A percentile compares a stretch with the other conserved stretches of the same genome.
These are phyloP conservation scores for Potamilus streckersoni DNA, from an alignment of 1,140 invertebrate species.

Conservation along the genomic window DNA sequence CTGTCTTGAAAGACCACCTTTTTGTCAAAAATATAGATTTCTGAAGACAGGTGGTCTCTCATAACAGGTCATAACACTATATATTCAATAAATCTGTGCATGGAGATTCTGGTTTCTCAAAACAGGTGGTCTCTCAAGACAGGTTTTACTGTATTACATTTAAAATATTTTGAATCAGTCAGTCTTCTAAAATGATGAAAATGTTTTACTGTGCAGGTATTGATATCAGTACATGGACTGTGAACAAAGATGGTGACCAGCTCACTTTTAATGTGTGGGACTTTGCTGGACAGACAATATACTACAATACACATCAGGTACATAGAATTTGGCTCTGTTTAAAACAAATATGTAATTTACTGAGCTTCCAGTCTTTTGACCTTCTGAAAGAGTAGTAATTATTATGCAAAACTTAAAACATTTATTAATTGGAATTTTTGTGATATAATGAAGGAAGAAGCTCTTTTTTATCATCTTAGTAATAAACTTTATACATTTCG, in stretches of 20 bases:
- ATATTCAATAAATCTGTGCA: too few species aligned
- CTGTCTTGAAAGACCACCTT: too few species aligned
- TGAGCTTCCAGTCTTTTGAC: neutral
- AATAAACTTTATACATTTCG: too few species aligned
- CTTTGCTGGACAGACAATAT: constrained; percentile 67
- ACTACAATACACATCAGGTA: constrained; percentile 68
- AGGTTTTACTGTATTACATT: too few species aligned
- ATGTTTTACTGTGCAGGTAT: constrained; percentile 49
- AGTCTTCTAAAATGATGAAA: too few species aligned
- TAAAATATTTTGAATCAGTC: too few species aligned
- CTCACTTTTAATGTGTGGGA: constrained; percentile 66
- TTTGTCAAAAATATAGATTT: too few species aligned
- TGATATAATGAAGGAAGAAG: neutral
- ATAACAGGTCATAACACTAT: too few species aligned
- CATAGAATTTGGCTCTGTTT: neutral
- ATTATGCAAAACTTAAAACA: too few species aligned
- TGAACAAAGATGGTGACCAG: constrained; percentile 46
- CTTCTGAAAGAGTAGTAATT: neutral
- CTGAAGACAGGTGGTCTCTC: too few species aligned
- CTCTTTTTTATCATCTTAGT: neutral
- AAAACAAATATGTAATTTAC: neutral
- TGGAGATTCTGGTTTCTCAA: too few species aligned
- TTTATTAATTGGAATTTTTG: neutral
- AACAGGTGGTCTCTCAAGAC: too few species aligned
- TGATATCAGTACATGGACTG: constrained; percentile 64